Base-by-base conservation (phyloP, 2,113 vertebrate genomes). In the Planiliza haematocheilus region DNA sequence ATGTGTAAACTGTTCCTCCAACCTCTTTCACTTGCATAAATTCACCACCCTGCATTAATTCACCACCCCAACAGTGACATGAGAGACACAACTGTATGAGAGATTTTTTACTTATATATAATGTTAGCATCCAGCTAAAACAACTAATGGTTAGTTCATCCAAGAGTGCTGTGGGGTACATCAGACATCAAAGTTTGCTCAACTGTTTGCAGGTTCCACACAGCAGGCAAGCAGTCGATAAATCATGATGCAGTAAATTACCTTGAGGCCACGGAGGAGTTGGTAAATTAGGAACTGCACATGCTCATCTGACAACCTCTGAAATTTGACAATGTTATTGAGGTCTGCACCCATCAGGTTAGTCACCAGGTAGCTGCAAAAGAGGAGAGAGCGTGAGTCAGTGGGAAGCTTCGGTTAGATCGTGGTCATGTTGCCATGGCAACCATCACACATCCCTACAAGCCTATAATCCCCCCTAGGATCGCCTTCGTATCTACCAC, bases 251-350 rank as follows among this genome's bases (percentile, higher is more conserved):
- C 24, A 39, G 30, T 7, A 20, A 57, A 64, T 79, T 84, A 97
- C 97, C 97, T 99, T 99, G 83, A 99, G 96, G 81, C 98, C 97
- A 0, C 97, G 94, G 63, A 99, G 95, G 74, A 99, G 93, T 91
- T 99, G 98, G 85, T 99, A 99, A 77, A 97, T 95, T n/a, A 99
- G 94, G 90, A 99, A 99, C 86, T 98, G 97, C 79, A 99, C 96
- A 1, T 99, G 98, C 70, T 98, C 97, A 60, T 99, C 98, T 0
- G 97, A 98, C 87, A 99, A 88, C 73, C 95, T 94, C 92, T 99
- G 98, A 89, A 97, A 99, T 86, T 98, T 99, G 30, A 99, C 97
- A 4, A 99, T 99, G 87, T 98, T 99, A 87, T 97, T 99, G 73
- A 99, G 94, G 89, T 99, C 97, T 12, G 98, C 97, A 4, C 97